A percentile compares a stretch with the other conserved stretches of the same genome.
phyloP scores from a whole-genome alignment of 1,140 invertebrate genomes.

The Hypsibius dujardini region DNA sequence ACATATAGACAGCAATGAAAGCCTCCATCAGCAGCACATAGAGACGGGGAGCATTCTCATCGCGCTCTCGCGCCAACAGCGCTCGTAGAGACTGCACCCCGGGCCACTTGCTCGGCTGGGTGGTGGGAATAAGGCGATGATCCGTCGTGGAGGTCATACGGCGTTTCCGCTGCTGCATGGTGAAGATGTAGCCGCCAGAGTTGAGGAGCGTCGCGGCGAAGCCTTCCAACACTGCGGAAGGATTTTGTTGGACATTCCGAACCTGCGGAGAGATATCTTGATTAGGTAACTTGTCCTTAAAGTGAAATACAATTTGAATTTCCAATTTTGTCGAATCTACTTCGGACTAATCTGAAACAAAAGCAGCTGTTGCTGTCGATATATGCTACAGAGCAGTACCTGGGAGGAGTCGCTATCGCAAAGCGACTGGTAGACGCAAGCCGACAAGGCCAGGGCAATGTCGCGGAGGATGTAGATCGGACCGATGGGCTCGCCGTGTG shows the following conservation, averaged over 20 bases:
- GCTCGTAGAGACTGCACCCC: conserved; percentile 76
- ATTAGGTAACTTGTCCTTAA: too few relatives aligned
- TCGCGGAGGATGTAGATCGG: conserved; percentile 59
- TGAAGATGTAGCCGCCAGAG: not conserved
- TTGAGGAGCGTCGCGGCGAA: conserved; percentile 20
- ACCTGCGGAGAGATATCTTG: too few relatives aligned
- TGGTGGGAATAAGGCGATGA: conserved; percentile 38
- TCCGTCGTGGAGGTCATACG: conserved; percentile 33
- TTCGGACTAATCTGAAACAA: too few relatives aligned
- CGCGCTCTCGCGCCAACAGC: conserved; percentile 71
- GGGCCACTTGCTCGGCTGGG: conserved; percentile 50
- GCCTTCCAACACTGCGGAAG: conserved; percentile 22
- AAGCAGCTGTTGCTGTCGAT: too few relatives aligned
- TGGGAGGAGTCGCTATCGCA: conserved; percentile 65
- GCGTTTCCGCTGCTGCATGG: conserved; percentile 27
- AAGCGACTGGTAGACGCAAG: conserved; percentile 93
- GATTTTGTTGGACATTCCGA: not conserved
- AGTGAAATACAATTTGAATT: too few relatives aligned
- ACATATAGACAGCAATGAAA: conserved; percentile 76
- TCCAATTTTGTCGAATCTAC: too few relatives aligned
- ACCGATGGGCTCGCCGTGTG: conserved; percentile 32
- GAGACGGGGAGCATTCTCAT: conserved; percentile 82
- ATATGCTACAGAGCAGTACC: too few relatives aligned
- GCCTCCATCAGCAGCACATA: conserved; percentile 78
- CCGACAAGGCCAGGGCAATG: conserved; percentile 76